Percentiles rank a stretch among this genome's conserved stretches.
phyloP scores from a whole-genome alignment of 2,797 vertebrate species.

The Lacerta bilineata region DNA sequence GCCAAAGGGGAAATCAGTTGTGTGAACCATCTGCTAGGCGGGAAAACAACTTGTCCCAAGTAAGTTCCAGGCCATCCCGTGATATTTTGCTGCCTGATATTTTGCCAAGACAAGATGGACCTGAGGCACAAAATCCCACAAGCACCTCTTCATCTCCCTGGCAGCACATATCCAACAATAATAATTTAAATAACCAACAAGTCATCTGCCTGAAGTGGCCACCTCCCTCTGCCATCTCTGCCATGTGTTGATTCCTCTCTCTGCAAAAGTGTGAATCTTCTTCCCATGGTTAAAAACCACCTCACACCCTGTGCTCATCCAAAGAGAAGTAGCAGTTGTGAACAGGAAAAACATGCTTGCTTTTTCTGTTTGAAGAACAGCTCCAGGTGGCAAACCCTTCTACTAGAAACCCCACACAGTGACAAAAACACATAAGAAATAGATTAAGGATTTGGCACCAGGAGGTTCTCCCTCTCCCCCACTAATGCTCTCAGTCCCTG shows the following conservation, averaged over 20 bases:
- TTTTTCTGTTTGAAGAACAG: background rate
- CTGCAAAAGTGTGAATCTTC: background rate
- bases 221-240: background rate
- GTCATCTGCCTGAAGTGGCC: background rate
- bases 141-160: background rate
- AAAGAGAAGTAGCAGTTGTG: background rate
- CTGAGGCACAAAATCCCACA: background rate
- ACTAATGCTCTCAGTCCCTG: slow-evolving; percentile 23
- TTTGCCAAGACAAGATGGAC: background rate
- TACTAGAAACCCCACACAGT: background rate
- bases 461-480: background rate
- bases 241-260: background rate
- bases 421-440: background rate
- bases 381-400: background rate
- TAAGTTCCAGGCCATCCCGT: no score
- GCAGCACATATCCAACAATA: background rate
- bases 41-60: background rate
- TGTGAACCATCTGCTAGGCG: background rate
- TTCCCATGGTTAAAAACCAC: background rate
- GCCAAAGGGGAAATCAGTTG: background rate
- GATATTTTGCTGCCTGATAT: no score
- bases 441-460: slow-evolving; percentile 29
- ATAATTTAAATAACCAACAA: background rate
- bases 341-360: background rate
- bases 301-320: background rate